Evolutionary conservation across 2,797 vertebrate species (phyloP).

Genomic region (Chaunax sp.): DNA sequence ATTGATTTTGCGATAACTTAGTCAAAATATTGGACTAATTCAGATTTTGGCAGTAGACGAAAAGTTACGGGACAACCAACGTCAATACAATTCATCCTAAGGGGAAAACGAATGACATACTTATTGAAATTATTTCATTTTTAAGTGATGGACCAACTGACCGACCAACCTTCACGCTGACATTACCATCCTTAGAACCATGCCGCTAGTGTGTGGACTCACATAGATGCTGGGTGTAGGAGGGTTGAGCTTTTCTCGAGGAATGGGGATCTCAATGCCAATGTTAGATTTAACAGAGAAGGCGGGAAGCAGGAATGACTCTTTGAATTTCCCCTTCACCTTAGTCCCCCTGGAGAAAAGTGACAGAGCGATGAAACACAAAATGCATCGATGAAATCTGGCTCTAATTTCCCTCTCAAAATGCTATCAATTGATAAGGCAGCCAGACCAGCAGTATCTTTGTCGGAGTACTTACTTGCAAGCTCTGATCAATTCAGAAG

Average conservation of each 20-base stretch:
- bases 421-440: not conserved
- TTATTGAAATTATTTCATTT: not conserved
- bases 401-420: not conserved
- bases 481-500: slow-evolving; percentile 85
- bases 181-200: not conserved
- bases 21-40: not conserved
- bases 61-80: not conserved
- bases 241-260: slow-evolving; percentile 90
- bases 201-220: slow-evolving; percentile 56
- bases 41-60: not conserved
- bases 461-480: slow-evolving; percentile 88
- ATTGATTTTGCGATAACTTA: not conserved
- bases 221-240: slow-evolving; percentile 96
- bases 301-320: slow-evolving; percentile 88
- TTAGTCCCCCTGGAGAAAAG: slow-evolving; percentile 77
- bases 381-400: not conserved
- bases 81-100: not conserved
- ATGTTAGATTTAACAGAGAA: slow-evolving; percentile 90
- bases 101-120: not conserved
- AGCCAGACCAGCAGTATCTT: not conserved
- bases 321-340: slow-evolving; percentile 87
- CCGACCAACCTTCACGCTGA: not conserved
- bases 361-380: not conserved
- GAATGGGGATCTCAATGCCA: slow-evolving; percentile 76
- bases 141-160: not conserved